A percentile compares a stretch with the other conserved stretches of the same genome.
These are phyloP conservation scores for Pinctada fucata DNA, from an alignment of 2,888 invertebrate genomes.

Conservation along the genomic window DNA sequence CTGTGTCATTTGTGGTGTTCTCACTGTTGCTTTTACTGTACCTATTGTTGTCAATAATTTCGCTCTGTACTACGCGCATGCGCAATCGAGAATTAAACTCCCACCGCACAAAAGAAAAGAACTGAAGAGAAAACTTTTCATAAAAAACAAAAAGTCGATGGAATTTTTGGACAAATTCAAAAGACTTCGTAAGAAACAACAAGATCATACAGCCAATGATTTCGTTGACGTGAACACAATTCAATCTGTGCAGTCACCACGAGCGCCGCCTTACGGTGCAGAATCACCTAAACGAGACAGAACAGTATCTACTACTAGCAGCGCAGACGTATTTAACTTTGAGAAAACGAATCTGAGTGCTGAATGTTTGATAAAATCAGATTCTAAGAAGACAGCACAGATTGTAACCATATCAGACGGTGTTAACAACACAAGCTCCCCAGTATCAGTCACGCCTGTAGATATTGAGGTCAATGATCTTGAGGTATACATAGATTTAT, in stretches of 20 bases:
- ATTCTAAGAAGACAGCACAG: not conserved
- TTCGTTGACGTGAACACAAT: slow-evolving; percentile 44
- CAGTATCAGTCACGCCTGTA: slow-evolving; percentile 27
- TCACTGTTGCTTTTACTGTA: slow-evolving; percentile 75
- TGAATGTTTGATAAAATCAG: slow-evolving; percentile 2
- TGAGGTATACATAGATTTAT: slow-evolving; percentile 23
- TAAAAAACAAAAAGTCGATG: slow-evolving; percentile 66
- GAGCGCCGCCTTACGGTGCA: slow-evolving; percentile 52
- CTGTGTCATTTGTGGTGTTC: slow-evolving; percentile 74
- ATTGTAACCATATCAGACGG: slow-evolving; percentile 32
- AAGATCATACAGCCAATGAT: slow-evolving; percentile 6
- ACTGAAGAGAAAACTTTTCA: slow-evolving; percentile 63
- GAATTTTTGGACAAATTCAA: slow-evolving; percentile 64
- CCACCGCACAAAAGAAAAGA: slow-evolving; percentile 69
- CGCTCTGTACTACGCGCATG: slow-evolving; percentile 74
- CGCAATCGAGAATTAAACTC: slow-evolving; percentile 72
- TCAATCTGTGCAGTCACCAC: slow-evolving; percentile 46
- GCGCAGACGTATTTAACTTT: not conserved
- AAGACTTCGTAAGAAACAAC: slow-evolving; percentile 53
- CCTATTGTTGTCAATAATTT: slow-evolving; percentile 76
- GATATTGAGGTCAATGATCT: slow-evolving; percentile 33
- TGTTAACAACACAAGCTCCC: slow-evolving; percentile 18
- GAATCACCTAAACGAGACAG: slow-evolving; percentile 35
- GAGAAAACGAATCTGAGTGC: slow-evolving; percentile 3
- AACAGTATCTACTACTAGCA: slow-evolving; percentile 24